These are phyloP conservation scores for Jaculus jaculus DNA, from an alignment of 2,113 vertebrate species.

Conservation along the genomic window DNA sequence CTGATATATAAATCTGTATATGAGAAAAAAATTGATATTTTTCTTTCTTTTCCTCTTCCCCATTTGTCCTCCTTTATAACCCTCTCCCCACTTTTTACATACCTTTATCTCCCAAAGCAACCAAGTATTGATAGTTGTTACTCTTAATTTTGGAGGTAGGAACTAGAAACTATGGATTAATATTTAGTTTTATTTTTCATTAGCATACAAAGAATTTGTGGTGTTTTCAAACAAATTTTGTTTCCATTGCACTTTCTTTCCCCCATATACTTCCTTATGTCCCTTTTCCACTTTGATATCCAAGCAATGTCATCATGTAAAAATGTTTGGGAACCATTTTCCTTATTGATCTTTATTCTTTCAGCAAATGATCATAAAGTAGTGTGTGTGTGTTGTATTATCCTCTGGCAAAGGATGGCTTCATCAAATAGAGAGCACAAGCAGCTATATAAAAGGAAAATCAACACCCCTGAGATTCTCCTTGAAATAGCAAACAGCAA, in stretches of 20 bases:
- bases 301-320: neutral
- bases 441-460: neutral
- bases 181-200: neutral
- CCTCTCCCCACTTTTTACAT: too few species aligned
- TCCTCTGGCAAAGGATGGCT: neutral
- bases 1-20: too few species aligned
- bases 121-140: too few species aligned
- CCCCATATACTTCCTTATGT: too few species aligned
- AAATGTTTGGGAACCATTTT: neutral
- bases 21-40: too few species aligned
- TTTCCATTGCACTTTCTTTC: too few species aligned
- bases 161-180: neutral
- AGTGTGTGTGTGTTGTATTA: neutral
- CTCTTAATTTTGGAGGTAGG: neutral
- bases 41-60: too few species aligned
- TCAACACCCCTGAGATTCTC: slow-evolving; percentile 14
- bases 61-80: too few species aligned
- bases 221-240: too few species aligned
- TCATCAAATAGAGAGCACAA: neutral
- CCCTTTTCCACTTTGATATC: neutral
- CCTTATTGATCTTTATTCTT: neutral
- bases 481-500: slow-evolving; percentile 38
- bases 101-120: too few species aligned
- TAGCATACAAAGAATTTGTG: too few species aligned
- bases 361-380: too few species aligned